Base-by-base conservation (phyloP, 1,140 invertebrate genomes). In the Atta texana region DNA sequence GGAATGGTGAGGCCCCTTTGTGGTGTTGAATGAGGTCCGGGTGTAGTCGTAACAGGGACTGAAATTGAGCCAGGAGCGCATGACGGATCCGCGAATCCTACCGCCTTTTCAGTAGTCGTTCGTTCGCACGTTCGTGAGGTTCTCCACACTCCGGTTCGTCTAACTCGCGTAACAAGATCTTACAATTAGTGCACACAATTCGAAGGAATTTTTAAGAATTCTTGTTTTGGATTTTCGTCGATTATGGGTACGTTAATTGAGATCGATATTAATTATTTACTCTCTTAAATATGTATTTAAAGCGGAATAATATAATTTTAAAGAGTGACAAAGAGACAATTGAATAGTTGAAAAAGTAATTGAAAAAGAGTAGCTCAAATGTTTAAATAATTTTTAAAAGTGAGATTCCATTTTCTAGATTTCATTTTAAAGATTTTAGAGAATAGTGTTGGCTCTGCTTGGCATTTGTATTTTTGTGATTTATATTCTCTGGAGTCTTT, bases 71-170 rank as follows among this genome's bases (percentile, higher is more conserved):
- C 89, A 89, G 91, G 91, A 85, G 86, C 88, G 87, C 90, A 91
- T 90, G 89, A 89, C 91, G 85, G 88, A 71, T 77, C 78, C 75
- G 69, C 80, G 69, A 80, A 75, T 76, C 87, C 90, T 75, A 18
- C 85, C 86, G 63, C 57, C 87, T 89, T 89, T 89, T 90, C 91
- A 93, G 92, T 93, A 88, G 69, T 84, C 88, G 87, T 86, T 87
- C 81, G 91, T 75, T 78, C 87, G 87, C 81, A 53, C 88, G 69
- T 75, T 74, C 69, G 92, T n/a, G 74, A 86, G 87, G 90, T 89
- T 89, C 86, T 59, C 68, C 51, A 51, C 14, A 39, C 12, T 28
- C 6, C 39, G 51, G 49, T 55, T 66, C 21, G 51, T 3, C 39
- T 24, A 74, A 14, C 34, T 34, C 16, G 53, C 12, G 14, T 5